phyloP scores from a whole-genome alignment of 2,113 vertebrate genomes.

The Tursiops truncatus region DNA sequence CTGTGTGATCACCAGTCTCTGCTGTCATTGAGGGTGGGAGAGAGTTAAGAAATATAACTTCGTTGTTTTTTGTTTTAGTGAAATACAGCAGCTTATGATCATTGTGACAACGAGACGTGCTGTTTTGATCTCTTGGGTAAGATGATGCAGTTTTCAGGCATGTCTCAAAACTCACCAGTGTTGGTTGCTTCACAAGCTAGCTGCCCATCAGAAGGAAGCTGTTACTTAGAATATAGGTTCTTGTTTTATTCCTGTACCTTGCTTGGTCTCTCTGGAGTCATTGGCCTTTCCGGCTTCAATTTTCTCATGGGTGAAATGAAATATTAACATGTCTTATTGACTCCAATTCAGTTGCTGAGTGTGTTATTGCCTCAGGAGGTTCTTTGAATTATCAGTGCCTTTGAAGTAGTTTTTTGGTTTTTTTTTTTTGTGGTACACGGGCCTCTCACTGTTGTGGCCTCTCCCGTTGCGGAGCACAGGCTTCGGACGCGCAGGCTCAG shows the following conservation, averaged over 20 bases:
- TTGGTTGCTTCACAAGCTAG: background rate
- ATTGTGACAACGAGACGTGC: conserved; percentile 70
- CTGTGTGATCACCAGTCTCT: background rate
- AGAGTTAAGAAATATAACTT: conserved; percentile 8
- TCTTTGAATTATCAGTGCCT: conserved; percentile 28
- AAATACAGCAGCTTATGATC: conserved; percentile 51
- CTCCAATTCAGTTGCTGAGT: background rate
- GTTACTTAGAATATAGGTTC: background rate
- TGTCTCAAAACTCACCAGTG: conserved; percentile 14
- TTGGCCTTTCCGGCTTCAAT: background rate
- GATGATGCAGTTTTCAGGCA: conserved; percentile 55
- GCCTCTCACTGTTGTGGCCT: no score
- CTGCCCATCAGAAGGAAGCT: background rate
- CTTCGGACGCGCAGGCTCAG: no score
- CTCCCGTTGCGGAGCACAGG: no score
- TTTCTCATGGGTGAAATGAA: background rate
- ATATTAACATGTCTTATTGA: conserved; percentile 37
- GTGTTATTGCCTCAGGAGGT: background rate
- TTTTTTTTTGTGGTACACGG: no score
- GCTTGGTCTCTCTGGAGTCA: conserved; percentile 16
- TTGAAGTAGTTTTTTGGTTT: background rate
- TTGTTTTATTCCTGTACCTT: background rate
- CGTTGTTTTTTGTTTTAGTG: conserved; percentile 51
- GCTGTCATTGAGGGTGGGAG: background rate
- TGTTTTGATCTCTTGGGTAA: conserved; percentile 68